These are phyloP conservation scores for Ia io DNA, from an alignment of 2,113 vertebrate genomes.

Conservation along the genomic window DNA sequence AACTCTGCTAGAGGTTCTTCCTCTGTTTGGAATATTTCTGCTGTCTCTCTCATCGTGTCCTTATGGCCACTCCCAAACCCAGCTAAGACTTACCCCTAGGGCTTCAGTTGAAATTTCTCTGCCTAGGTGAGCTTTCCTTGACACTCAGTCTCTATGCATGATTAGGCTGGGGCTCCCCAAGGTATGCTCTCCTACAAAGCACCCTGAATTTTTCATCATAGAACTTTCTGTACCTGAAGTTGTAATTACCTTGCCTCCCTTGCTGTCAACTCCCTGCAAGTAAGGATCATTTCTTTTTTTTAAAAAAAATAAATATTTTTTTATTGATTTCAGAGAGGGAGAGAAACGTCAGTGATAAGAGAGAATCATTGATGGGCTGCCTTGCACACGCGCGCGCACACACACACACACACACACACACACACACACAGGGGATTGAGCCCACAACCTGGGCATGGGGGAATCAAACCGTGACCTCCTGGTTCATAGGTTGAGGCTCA, in stretches of 20 bases:
- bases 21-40: background rate
- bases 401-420: too few relatives aligned
- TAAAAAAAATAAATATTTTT: too few relatives aligned
- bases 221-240: background rate
- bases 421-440: too few relatives aligned
- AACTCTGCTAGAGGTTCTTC: fast-evolving
- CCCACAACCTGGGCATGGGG: too few relatives aligned
- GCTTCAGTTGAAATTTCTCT: background rate
- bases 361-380: too few relatives aligned
- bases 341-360: too few relatives aligned
- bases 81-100: background rate
- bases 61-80: background rate
- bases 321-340: too few relatives aligned
- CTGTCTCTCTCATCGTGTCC: background rate
- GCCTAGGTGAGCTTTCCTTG: background rate
- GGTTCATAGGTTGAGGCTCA: too few relatives aligned
- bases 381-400: too few relatives aligned
- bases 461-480: too few relatives aligned
- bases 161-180: background rate
- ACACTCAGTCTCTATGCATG: background rate
- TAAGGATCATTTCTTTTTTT: background rate
- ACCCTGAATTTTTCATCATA: background rate
- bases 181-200: background rate
- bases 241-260: background rate
- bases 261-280: background rate